phyloP scores from a whole-genome alignment of 2,797 vertebrate genomes.

The Lepus oiostolus region DNA sequence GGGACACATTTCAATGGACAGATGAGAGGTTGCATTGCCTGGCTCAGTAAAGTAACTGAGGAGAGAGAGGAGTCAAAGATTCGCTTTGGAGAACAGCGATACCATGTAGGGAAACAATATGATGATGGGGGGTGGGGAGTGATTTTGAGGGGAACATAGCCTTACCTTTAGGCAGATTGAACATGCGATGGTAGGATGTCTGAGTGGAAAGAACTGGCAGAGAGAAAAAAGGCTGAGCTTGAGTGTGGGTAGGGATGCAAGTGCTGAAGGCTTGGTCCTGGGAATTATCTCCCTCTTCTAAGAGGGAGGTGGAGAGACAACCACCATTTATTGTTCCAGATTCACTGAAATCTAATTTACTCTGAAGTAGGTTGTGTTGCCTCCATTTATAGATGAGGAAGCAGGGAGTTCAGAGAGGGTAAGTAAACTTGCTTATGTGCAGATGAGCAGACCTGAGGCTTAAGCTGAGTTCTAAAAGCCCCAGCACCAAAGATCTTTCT shows the following conservation, averaged over 20 bases:
- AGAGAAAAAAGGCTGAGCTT: background rate
- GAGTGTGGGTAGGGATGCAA: background rate
- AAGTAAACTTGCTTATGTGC: background rate
- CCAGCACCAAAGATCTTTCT: background rate
- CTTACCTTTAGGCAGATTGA: background rate
- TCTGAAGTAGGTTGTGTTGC: background rate
- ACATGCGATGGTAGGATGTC: background rate
- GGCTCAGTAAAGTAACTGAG: background rate
- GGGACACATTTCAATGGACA: background rate
- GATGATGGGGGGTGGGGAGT: background rate
- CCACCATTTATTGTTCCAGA: background rate
- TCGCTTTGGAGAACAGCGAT: background rate
- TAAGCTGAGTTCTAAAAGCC: background rate
- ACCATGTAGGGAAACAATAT: background rate
- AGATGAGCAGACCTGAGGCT: background rate
- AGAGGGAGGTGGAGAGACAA: background rate
- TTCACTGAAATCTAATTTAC: background rate
- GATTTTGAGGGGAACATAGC: background rate
- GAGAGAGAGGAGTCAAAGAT: background rate
- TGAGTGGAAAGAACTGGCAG: background rate
- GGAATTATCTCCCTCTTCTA: too few relatives aligned
- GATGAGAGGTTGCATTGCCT: background rate
- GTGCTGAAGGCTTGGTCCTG: background rate
- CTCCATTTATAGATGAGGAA: background rate
- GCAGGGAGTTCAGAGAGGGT: background rate